These are phyloP conservation scores for Phoebastria nigripes DNA, from an alignment of 2,797 vertebrate species.

Conservation along the genomic window DNA sequence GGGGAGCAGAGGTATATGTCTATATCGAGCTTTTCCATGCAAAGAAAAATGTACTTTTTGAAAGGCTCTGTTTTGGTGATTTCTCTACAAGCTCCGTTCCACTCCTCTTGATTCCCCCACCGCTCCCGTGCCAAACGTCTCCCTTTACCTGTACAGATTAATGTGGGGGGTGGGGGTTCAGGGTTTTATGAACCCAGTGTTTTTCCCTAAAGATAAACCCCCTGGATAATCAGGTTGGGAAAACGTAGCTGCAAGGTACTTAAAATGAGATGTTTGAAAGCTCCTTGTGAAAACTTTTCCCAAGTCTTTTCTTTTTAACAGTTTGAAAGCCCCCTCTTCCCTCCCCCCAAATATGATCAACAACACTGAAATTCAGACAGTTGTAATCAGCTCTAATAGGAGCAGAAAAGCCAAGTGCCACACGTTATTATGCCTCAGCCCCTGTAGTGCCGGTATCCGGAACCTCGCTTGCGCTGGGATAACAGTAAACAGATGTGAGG, in stretches of 20 bases:
- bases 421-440: constrained; percentile 35
- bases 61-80: background rate
- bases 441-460: constrained; percentile 64
- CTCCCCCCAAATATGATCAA: background rate
- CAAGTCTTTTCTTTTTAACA: background rate
- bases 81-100: background rate
- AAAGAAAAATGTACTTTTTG: background rate
- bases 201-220: background rate
- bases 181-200: background rate
- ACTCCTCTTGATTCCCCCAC: background rate
- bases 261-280: background rate
- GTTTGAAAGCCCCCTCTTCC: background rate
- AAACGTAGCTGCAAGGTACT: rapidly evolving
- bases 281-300: background rate
- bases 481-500: constrained; percentile 67
- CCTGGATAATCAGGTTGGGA: background rate
- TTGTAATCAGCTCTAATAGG: constrained; percentile 64
- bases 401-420: constrained; percentile 60
- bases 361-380: background rate
- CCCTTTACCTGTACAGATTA: background rate
- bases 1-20: background rate
- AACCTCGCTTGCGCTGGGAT: constrained; percentile 52
- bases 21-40: background rate
- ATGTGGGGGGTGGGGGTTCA: too few relatives aligned
- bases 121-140: rapidly evolving